Base-by-base conservation (phyloP, 1,140 invertebrate species). In the Formica selysi region DNA sequence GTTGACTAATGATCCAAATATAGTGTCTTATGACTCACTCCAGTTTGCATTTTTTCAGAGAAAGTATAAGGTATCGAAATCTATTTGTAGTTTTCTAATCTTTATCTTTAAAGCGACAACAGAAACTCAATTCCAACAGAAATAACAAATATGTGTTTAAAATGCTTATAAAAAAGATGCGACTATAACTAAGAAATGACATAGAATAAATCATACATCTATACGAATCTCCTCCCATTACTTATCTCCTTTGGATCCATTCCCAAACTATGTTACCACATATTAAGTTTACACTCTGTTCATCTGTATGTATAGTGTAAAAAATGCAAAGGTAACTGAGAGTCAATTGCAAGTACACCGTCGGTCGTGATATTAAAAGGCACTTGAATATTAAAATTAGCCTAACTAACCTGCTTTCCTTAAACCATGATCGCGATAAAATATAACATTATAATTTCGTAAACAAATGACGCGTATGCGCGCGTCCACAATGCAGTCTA, bases 401-500 rank as follows among this genome's bases (percentile, higher is more conserved):
- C 19, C 48, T 78, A 85, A 64, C 65, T 38, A n/a, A 26, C 38
- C 2, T 59, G 51, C 41, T 61, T 61, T 51, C 48, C 26, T 79
- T 83, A 36, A 41, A 67, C 84, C 19, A 32, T 32, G 41, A 84
- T 32, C 44, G 22, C 71, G 32, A 54, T 67, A 71, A 51, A n/a
- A 59, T 76, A 57, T 61, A 70, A 76, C 29, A 32, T 83, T 86
- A 78, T 36, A 76, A 64, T 44, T 73, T 78, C 54, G 13, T 61
- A 61, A 78, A 76, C 38, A 65, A 89, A 51, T 74, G 61, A 32
- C 32, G 71, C 54, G 44, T 85, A 19, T 64, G 57, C 36, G 57
- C 71, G 73, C 41, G 64, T 76, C 73, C 62, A 64, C 68, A 87
- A 71, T 85, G 80, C 85, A 92, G 90, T 93, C 89, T 92, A 91